A percentile compares a stretch with the other conserved stretches of the same genome.
These are phyloP conservation scores for Apocheima hispidaria DNA, from an alignment of 2,888 invertebrate species.

Conservation along the genomic window DNA sequence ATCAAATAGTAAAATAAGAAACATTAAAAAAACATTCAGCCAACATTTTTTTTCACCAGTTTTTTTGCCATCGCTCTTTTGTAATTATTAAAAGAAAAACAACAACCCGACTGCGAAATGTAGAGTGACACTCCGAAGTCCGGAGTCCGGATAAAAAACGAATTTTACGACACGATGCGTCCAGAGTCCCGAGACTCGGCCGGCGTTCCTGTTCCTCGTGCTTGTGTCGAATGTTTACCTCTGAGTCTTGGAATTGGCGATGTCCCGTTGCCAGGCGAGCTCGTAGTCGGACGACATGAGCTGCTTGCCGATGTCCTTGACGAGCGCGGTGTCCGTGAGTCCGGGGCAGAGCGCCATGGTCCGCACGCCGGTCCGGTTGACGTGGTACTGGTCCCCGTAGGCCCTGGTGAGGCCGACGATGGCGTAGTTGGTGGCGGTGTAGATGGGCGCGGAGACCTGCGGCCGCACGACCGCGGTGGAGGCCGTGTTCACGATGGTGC, in stretches of 20 bases:
- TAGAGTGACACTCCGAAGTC: too few relatives aligned
- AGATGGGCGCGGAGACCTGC: constrained; percentile 90
- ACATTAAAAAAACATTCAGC: too few relatives aligned
- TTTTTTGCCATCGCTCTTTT: too few relatives aligned
- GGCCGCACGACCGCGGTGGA: constrained; percentile 90
- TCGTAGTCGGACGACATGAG: constrained; percentile 90
- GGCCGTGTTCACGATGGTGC: constrained; percentile 91
- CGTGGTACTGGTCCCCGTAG: constrained; percentile 91
- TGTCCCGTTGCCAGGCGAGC: constrained; percentile 90
- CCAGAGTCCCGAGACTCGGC: too few relatives aligned
- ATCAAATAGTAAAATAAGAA: too few relatives aligned
- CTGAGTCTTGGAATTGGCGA: constrained; percentile 87
- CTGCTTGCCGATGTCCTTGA: constrained; percentile 89
- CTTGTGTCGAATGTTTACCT: too few relatives aligned
- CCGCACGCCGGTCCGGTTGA: constrained; percentile 89
- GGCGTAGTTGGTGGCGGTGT: constrained; percentile 92
- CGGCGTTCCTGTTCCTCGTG: too few relatives aligned
- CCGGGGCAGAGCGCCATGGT: constrained; percentile 90
- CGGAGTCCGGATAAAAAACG: too few relatives aligned
- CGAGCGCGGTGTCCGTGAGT: constrained; percentile 88
- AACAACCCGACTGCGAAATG: too few relatives aligned
- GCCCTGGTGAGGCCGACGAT: constrained; percentile 90
- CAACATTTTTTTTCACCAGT: too few relatives aligned
- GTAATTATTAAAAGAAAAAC: too few relatives aligned
- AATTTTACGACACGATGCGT: too few relatives aligned